Evolutionary conservation across 2,113 vertebrate genomes (phyloP).

Genomic region (Cyprinodon tularosa): DNA sequence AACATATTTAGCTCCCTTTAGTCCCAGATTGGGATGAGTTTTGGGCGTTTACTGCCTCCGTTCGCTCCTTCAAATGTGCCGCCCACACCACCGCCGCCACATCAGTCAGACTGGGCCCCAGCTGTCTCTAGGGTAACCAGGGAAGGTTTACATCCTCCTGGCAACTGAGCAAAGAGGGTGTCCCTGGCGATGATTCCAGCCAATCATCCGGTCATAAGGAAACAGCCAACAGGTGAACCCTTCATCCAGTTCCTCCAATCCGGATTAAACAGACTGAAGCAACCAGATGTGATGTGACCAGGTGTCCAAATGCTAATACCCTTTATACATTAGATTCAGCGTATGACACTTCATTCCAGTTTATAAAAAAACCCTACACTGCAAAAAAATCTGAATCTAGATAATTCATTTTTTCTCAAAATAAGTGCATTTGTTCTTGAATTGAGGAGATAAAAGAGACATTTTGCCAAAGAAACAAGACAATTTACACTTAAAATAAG

Average conservation of each 20-base stretch:
- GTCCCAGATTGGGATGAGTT: background rate
- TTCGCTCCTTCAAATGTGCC: conserved; percentile 30
- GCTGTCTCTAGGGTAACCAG: conserved; percentile 79
- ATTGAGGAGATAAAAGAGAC: too few species aligned
- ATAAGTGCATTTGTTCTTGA: too few species aligned
- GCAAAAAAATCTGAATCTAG: too few species aligned
- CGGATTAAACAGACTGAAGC: conserved; percentile 31
- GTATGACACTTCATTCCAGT: conserved; percentile 44
- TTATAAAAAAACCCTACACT: too few species aligned
- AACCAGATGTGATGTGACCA: conserved; percentile 39
- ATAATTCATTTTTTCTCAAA: too few species aligned
- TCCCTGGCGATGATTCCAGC: conserved; percentile 52
- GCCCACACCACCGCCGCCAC: conserved; percentile 33
- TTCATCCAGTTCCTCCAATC: conserved; percentile 51
- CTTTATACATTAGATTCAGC: conserved; percentile 61
- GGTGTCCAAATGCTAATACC: conserved; percentile 61
- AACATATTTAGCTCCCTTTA: background rate
- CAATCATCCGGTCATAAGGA: conserved; percentile 60
- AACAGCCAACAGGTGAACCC: conserved; percentile 58
- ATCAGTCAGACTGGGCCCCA: conserved; percentile 58
- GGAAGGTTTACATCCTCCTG: conserved; percentile 78
- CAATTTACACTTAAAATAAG: too few species aligned
- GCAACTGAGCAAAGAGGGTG: conserved; percentile 72
- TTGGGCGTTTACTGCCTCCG: conserved; percentile 17
- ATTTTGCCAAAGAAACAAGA: too few species aligned